phyloP scores from a whole-genome alignment of 2,113 vertebrate species.

The Coturnix japonica region DNA sequence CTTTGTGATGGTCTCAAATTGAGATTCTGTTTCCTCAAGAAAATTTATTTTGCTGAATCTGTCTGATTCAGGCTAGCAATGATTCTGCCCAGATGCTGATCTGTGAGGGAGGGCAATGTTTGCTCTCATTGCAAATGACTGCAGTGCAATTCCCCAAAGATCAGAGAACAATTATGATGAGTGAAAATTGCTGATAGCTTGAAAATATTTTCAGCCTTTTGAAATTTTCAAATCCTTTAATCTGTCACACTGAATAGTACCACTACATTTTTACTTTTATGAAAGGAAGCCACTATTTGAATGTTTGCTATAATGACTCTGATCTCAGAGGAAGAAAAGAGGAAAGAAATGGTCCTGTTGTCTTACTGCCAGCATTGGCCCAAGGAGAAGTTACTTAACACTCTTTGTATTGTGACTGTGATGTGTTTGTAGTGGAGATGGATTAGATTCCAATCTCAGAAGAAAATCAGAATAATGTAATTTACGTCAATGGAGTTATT shows the following conservation, averaged over 20 bases:
- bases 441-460: background rate
- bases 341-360: background rate
- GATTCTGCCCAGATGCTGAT: background rate
- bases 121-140: background rate
- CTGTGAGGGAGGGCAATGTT: background rate
- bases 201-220: background rate
- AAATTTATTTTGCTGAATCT: background rate
- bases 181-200: background rate
- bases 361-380: background rate
- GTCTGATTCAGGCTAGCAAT: rapidly evolving
- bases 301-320: background rate
- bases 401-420: background rate
- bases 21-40: background rate
- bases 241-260: background rate
- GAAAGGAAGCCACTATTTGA: background rate
- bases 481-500: background rate
- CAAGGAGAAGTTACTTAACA: background rate
- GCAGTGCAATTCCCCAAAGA: background rate
- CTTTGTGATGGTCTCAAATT: background rate
- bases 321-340: background rate
- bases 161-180: background rate
- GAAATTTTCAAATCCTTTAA: background rate
- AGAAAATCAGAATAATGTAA: background rate
- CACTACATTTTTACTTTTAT: background rate
- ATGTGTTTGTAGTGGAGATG: background rate